Conservation (phyloP, 2,113 vertebrate genomes). For the Crotalus helleri region DNA sequence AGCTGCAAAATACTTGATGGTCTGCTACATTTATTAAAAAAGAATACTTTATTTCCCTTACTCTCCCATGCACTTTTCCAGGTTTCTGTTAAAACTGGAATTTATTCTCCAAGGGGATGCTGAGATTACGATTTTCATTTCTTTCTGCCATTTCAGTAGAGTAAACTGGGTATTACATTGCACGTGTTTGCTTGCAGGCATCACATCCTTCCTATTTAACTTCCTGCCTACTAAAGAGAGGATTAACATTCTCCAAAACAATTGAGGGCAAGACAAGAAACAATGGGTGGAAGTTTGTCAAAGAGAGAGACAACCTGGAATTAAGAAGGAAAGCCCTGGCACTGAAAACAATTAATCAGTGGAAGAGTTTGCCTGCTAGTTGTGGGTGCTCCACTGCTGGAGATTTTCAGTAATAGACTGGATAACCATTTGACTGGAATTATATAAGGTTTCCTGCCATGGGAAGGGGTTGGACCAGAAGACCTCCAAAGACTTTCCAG, state of each 20-base stretch:
- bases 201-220: neutral
- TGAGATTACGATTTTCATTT: neutral
- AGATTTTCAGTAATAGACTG: neutral
- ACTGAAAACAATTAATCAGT: neutral
- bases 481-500: no score
- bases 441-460: neutral
- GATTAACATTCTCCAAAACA: neutral
- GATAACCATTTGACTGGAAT: neutral
- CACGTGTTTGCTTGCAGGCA: neutral
- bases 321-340: neutral
- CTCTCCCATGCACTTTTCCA: neutral
- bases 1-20: slow-evolving; percentile 39
- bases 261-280: neutral
- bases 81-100: neutral
- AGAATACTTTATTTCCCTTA: slow-evolving; percentile 18
- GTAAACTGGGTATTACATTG: neutral
- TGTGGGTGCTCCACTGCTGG: neutral
- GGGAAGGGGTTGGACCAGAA: no score
- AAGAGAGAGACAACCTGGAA: neutral
- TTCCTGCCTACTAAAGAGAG: neutral
- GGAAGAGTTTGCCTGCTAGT: neutral
- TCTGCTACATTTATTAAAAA: slow-evolving; percentile 53
- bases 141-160: neutral
- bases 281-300: neutral
- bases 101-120: neutral